Evolutionary conservation across 2,888 invertebrate genomes (phyloP).

Genomic region (Caenorhabditis drosophilae): DNA sequence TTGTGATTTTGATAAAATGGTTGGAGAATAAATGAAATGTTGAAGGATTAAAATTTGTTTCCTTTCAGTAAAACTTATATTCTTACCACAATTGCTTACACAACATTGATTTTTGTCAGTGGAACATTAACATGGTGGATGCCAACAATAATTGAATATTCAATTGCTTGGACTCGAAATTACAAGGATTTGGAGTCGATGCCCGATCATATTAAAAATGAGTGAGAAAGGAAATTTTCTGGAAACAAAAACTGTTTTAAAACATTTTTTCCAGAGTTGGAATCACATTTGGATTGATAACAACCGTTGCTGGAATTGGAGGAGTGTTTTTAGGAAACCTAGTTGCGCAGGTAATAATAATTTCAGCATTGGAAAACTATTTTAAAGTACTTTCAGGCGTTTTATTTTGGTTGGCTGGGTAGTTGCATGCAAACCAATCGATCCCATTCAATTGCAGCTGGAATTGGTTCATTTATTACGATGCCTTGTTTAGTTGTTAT

Average conservation of each 20-base stretch:
- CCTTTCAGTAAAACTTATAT: constrained; percentile 82
- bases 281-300: constrained; percentile 89
- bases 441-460: constrained; percentile 73
- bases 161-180: constrained; percentile 38
- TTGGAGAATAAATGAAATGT: background rate
- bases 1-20: constrained; percentile 39
- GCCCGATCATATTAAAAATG: constrained; percentile 10
- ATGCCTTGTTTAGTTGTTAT: constrained; percentile 74
- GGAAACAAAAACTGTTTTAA: background rate
- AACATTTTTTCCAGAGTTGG: constrained; percentile 69
- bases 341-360: constrained; percentile 76
- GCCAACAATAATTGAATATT: constrained; percentile 57
- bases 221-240: constrained; percentile 1
- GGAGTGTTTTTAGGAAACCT: constrained; percentile 89
- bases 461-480: constrained; percentile 82
- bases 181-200: constrained; percentile 18
- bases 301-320: constrained; percentile 87
- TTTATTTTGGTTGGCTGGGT: constrained; percentile 29
- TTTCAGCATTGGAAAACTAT: too few relatives aligned
- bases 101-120: constrained; percentile 94
- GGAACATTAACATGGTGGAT: constrained; percentile 79
- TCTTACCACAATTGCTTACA: constrained; percentile 90
- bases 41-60: background rate
- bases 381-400: too few relatives aligned
- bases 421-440: constrained; percentile 37